Conservation (phyloP, 2,797 vertebrate genomes). For the Myotis daubentonii region DNA sequence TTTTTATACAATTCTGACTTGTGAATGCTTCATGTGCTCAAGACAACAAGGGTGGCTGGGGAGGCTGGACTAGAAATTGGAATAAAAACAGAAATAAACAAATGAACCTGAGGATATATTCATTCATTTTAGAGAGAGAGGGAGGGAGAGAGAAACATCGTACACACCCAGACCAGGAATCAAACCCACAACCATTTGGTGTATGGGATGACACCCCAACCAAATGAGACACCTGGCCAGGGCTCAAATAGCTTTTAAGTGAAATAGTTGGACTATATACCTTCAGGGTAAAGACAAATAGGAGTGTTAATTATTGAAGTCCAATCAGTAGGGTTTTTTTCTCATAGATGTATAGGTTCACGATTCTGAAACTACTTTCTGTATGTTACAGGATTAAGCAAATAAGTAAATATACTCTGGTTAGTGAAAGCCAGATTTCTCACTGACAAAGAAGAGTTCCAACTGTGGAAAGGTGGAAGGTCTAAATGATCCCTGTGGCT, state of each 20-base stretch:
- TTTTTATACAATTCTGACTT: not conserved
- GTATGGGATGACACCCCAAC: not conserved
- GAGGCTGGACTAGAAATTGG: not conserved
- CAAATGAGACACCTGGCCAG: not conserved
- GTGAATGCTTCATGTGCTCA: not conserved
- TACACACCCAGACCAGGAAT: not conserved
- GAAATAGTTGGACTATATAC: not conserved
- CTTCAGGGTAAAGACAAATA: not conserved
- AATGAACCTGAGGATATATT: not conserved
- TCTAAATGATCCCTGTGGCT: not conserved
- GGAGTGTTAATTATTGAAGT: not conserved
- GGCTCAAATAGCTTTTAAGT: not conserved
- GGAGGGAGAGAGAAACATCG: not conserved
- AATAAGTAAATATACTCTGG: not conserved
- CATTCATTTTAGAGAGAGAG: not conserved
- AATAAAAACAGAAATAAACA: slow-evolving; percentile 19
- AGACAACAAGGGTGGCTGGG: not conserved
- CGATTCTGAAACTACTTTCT: slow-evolving; percentile 23
- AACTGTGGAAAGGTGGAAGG: not conserved
- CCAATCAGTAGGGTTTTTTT: not conserved
- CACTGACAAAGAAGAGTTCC: not conserved
- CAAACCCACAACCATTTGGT: not conserved
- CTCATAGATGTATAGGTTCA: not conserved
- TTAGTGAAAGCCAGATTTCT: not conserved
- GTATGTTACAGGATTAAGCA: not conserved